Base-by-base conservation (phyloP, 1,140 invertebrate genomes). In the Drosophila triauraria region DNA sequence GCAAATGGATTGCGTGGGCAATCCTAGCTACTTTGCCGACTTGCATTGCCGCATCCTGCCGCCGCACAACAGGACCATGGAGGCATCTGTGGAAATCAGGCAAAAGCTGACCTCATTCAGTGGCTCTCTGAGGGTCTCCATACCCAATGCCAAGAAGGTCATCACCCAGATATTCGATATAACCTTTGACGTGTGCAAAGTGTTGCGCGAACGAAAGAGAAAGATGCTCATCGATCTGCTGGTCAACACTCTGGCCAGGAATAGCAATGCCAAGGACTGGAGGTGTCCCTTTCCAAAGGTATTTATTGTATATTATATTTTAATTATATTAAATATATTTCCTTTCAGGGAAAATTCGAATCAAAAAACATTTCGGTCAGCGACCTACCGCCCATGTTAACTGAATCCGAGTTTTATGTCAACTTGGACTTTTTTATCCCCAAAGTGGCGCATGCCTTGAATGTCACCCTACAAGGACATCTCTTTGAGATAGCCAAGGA, bases 181-280 rank as follows among this genome's bases (percentile, higher is more conserved):
- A 7, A 74, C 65, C 17, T 90, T 90, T 27, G 81, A 88, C 43
- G 20, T 84, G 25, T 88, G 85, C 50, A 90, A 84, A 27, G 47
- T 64, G 0, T n/a, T 88, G 0, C 46, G 69, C 1, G 84, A 90
- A 35, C 42, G 70, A 0, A 90, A 81, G 6, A n/a, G 71, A 15
- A 75, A 71, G 23, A 32, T 53, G 3, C 38, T 88, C 0, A 60
- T 90, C 5, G 78, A 78, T 8, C 17, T 90, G 5, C 15, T 80
- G 50, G 48, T 90, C 1, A 60, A 54, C n/a, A 63, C 59, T 15
- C 47, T 88, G 53, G 38, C 59, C 8, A 38, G 60, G 8, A 43
- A 58, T 20, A 58, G 23, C 3, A 78, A 72, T 43, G 17, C 10
- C 4, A 69, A 27, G 9, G 47, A n/a, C 4, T 35, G 69, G 7